These are phyloP conservation scores for Palythoa grandiflora DNA, from an alignment of 92 coral and sea anemone genomes.

Conservation along the genomic window DNA sequence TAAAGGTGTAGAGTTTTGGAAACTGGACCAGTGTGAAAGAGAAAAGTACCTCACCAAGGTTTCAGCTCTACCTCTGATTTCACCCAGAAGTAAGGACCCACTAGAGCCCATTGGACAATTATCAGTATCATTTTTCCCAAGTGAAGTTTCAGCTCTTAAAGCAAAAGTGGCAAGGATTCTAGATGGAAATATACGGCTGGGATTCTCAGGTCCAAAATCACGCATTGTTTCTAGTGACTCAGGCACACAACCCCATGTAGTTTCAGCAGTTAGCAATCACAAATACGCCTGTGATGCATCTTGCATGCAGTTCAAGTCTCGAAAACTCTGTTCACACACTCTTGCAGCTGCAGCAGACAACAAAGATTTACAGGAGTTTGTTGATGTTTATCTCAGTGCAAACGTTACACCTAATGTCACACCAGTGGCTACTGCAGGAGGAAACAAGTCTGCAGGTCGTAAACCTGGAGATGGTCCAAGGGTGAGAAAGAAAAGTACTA, in stretches of 20 bases:
- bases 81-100: conserved; percentile 10
- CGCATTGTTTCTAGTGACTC: conserved; percentile 56
- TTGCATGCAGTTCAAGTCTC: conserved; percentile 56
- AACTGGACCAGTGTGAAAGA: conserved; percentile 40
- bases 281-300: conserved; percentile 49
- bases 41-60: conserved; percentile 41
- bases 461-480: conserved; percentile 51
- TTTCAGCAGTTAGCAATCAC: conserved; percentile 41
- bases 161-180: conserved; percentile 40
- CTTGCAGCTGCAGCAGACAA: conserved; percentile 66
- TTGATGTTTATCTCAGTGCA: conserved; percentile 13
- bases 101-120: conserved; percentile 35
- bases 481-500: background rate
- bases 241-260: conserved; percentile 40
- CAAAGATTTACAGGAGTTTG: conserved; percentile 54
- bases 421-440: conserved; percentile 43
- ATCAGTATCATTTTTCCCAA: conserved; percentile 29
- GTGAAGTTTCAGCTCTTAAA: conserved; percentile 51
- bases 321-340: conserved; percentile 16
- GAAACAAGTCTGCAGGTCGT: conserved; percentile 52
- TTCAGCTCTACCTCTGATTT: conserved; percentile 29
- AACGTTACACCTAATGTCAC: conserved; percentile 37
- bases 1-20: conserved; percentile 43
- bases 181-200: conserved; percentile 46
- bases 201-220: conserved; percentile 61